Evolutionary conservation across 2,113 vertebrate species (phyloP).

Genomic region (Aphyosemion australe): DNA sequence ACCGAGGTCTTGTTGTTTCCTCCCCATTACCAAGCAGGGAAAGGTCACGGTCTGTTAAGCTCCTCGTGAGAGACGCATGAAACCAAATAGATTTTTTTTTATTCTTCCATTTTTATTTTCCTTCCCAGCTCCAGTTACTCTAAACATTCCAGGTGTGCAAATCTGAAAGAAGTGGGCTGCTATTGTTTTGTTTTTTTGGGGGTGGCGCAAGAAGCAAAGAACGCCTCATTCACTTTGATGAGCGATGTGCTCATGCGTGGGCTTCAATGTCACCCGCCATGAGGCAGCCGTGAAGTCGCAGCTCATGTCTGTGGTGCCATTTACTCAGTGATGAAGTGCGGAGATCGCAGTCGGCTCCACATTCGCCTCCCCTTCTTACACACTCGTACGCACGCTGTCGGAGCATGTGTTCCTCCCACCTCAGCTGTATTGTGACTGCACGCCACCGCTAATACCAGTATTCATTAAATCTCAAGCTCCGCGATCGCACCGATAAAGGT

Average conservation of each 20-base stretch:
- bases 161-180: conserved; percentile 33
- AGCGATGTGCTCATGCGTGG: conserved; percentile 74
- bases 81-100: conserved; percentile 55
- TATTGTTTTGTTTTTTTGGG: conserved; percentile 52
- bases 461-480: conserved; percentile 57
- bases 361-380: conserved; percentile 44
- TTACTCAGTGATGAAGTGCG: conserved; percentile 72
- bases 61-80: conserved; percentile 57
- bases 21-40: conserved; percentile 54
- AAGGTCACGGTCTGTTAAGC: conserved; percentile 75
- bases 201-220: conserved; percentile 2
- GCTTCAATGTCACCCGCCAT: conserved; percentile 73
- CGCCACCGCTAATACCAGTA: conserved; percentile 57
- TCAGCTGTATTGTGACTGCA: conserved; percentile 51
- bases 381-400: conserved; percentile 31
- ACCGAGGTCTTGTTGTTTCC: conserved; percentile 51
- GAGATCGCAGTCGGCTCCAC: conserved; percentile 64
- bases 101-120: not conserved
- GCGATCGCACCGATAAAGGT: conserved; percentile 54
- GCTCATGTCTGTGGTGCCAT: conserved; percentile 66
- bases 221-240: conserved; percentile 76
- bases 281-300: conserved; percentile 72
- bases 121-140: conserved; percentile 47
- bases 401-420: conserved; percentile 57
- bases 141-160: conserved; percentile 71